Base-by-base conservation (phyloP, 2,113 vertebrate species). In the Xenus cinereus region DNA sequence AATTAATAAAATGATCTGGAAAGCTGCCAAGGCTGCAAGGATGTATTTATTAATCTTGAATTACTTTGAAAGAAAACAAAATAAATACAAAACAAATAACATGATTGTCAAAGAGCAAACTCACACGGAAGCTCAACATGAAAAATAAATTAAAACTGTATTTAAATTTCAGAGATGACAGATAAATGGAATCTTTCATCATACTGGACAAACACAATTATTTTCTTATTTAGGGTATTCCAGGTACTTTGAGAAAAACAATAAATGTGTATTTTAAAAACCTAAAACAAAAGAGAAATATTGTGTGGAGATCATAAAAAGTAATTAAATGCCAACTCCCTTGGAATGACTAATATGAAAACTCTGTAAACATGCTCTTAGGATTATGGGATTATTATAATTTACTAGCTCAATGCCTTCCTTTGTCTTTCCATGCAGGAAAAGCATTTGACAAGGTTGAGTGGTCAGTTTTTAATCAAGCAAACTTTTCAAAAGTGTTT, bases 371-470 rank as follows among this genome's bases (percentile, higher is more conserved):
- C 96, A 95, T 94, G 81, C 57, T 91, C 0, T 93, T 69, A 94
- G 94, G 94, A 96, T 97, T 97, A 96, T 91, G 77, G 60, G 91
- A 96, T 96, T 96, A 95, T 94, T 95, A 41, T 79, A 93, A 96
- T 96, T 96, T 91, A 84, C 84, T 95, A 94, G 60, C 77, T 94
- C 62, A 93, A 93, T 93, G 39, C 81, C 68, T 95, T 94, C 48
- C 62, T 96, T 97, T 96, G 94, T 95, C 69, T 95, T 92, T 91
- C 81, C 48, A 48, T 89, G 77, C 73, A 82, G 68, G 24, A 91
- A 95, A 87, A 91, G 76, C 33, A 87, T 96, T 97, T 96, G 95
- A 95, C 95, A 97, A 96, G 96, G 93, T 95, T 96, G 93, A 94
- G 43, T 91, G 94, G 91, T 93, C 94, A 95, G 94, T 96, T 96